Conservation (phyloP, 2,797 vertebrate genomes). For the Macropus fuliginosus region DNA sequence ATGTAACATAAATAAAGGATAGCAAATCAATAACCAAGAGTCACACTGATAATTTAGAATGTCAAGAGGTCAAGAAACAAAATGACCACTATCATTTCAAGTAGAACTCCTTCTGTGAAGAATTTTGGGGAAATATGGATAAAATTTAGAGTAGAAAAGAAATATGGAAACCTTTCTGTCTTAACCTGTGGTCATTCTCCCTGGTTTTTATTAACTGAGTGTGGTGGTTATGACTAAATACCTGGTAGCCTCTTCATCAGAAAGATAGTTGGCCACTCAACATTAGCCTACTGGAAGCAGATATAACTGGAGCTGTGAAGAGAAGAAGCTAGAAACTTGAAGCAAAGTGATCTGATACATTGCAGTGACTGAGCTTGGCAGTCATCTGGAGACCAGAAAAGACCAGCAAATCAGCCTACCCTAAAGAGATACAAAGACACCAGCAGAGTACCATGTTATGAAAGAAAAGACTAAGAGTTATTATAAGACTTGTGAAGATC, state of each 20-base stretch:
- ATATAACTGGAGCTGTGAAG: background rate
- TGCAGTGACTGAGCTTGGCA: background rate
- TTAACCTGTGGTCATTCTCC: background rate
- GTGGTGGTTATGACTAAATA: background rate
- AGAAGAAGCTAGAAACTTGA: background rate
- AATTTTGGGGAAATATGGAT: background rate
- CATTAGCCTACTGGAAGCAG: background rate
- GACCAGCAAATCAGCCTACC: background rate
- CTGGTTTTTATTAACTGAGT: background rate
- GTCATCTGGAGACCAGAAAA: background rate
- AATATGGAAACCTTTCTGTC: background rate
- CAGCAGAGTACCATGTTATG: background rate
- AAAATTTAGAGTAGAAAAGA: background rate
- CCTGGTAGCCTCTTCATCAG: background rate
- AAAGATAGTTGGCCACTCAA: background rate
- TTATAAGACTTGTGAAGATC: background rate
- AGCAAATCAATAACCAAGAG: background rate
- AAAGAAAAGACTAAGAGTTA: background rate
- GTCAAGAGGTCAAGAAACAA: background rate
- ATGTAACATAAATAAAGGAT: background rate
- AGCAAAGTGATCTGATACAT: background rate
- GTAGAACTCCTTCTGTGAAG: background rate
- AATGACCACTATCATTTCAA: background rate
- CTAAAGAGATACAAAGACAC: background rate
- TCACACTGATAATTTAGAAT: background rate